Conservation (phyloP, 2,113 vertebrate species). For the Cygnus buccinator region DNA sequence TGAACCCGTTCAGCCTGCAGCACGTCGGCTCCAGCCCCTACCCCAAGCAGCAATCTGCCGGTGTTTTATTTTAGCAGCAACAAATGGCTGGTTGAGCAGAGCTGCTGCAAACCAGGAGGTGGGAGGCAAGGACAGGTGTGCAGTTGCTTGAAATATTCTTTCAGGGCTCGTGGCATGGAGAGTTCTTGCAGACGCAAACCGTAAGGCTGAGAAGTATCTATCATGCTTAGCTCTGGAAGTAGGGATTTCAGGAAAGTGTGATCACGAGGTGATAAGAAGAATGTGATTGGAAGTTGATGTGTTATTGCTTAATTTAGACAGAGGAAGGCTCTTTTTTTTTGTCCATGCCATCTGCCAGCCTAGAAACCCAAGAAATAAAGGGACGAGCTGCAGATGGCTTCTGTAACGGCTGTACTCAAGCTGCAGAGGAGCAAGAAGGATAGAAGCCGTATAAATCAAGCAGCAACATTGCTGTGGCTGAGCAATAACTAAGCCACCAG, state of each 20-base stretch:
- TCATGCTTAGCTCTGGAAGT: conserved; percentile 30
- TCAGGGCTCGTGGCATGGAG: background rate
- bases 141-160: conserved; percentile 12
- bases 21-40: background rate
- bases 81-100: conserved; percentile 28
- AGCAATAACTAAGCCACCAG: background rate
- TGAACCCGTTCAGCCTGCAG: background rate
- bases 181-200: conserved; percentile 26
- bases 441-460: conserved; percentile 33
- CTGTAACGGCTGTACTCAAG: conserved; percentile 2
- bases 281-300: conserved; percentile 30
- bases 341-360: conserved; percentile 62
- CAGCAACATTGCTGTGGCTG: conserved; percentile 5
- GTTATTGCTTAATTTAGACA: conserved; percentile 37
- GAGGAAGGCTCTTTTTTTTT: conserved; percentile 49
- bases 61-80: background rate
- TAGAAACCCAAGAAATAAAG: conserved; percentile 64
- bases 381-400: conserved; percentile 56
- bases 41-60: accelerated
- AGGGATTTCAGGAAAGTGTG: background rate
- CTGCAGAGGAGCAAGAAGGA: conserved; percentile 19
- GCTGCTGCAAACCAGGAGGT: background rate
- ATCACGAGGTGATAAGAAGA: conserved; percentile 43
- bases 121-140: conserved; percentile 30
- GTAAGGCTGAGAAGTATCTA: conserved; percentile 37